phyloP scores from a whole-genome alignment of 2,888 invertebrate genomes.

The Shargacucullia verbasci region DNA sequence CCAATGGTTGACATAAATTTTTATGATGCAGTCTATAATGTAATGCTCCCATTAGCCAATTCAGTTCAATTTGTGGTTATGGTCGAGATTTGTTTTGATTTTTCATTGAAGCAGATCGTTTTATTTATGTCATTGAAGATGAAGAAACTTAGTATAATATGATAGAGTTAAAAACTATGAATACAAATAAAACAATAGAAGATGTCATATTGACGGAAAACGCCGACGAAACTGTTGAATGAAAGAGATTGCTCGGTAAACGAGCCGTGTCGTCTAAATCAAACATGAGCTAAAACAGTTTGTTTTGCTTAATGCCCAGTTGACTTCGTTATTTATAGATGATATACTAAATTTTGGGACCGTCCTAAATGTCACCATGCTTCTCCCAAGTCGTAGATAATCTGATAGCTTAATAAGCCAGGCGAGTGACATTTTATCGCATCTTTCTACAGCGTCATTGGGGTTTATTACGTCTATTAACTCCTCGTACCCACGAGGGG shows the following conservation, averaged over 20 bases:
- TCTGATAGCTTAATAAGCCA: constrained; percentile 48
- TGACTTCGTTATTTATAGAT: constrained; percentile 75
- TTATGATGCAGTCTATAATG: constrained; percentile 59
- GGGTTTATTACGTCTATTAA: constrained; percentile 52
- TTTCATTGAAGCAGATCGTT: constrained; percentile 17
- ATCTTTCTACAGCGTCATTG: constrained; percentile 48
- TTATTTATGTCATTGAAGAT: constrained; percentile 5
- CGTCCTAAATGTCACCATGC: constrained; percentile 58
- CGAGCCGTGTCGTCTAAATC: constrained; percentile 67
- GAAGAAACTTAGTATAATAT: not conserved
- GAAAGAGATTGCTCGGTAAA: constrained; percentile 56
- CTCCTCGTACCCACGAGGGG: constrained; percentile 35
- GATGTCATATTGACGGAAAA: no score
- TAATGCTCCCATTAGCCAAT: constrained; percentile 64
- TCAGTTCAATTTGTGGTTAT: constrained; percentile 60
- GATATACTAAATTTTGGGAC: constrained; percentile 58
- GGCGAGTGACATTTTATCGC: constrained; percentile 53
- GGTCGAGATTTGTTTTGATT: constrained; percentile 52
- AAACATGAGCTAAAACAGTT: constrained; percentile 61
- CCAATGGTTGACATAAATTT: constrained; percentile 59
- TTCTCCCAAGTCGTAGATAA: constrained; percentile 44
- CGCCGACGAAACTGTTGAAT: constrained; percentile 38
- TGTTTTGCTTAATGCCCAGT: constrained; percentile 74
- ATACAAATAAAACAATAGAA: no score
- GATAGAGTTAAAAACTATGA: no score